Conservation (phyloP, 1,140 invertebrate species). For the Lucilia cuprina region DNA sequence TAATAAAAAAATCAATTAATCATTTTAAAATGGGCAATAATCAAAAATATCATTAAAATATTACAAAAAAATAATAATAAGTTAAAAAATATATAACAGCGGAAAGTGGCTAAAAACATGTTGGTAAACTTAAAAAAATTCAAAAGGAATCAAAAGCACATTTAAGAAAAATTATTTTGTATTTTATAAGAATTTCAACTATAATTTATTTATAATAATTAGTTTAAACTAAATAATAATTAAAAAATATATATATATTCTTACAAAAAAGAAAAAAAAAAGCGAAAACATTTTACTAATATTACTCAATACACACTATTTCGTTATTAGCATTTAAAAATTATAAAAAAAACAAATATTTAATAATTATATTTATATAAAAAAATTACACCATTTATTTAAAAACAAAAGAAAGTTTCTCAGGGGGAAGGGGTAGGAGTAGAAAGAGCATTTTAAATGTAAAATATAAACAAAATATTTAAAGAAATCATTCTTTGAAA, state of each 20-base stretch:
- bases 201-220: constrained; percentile 9
- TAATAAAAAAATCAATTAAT: background rate
- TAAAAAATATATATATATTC: background rate
- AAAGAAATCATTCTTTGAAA: too few relatives aligned
- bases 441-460: too few relatives aligned
- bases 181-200: background rate
- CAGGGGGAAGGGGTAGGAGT: too few relatives aligned
- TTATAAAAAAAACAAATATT: too few relatives aligned
- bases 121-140: background rate
- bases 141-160: background rate
- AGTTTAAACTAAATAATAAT: constrained; percentile 22
- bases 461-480: too few relatives aligned
- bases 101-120: background rate
- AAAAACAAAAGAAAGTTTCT: too few relatives aligned
- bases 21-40: background rate
- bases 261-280: background rate
- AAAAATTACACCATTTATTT: too few relatives aligned
- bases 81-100: background rate
- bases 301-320: too few relatives aligned
- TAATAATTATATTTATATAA: too few relatives aligned
- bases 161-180: background rate
- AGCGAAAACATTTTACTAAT: background rate
- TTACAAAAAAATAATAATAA: background rate
- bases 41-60: background rate
- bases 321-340: too few relatives aligned